A percentile compares a stretch with the other conserved stretches of the same genome.
phyloP scores from a whole-genome alignment of 2,113 vertebrate species.

The Tonatia bakeri region DNA sequence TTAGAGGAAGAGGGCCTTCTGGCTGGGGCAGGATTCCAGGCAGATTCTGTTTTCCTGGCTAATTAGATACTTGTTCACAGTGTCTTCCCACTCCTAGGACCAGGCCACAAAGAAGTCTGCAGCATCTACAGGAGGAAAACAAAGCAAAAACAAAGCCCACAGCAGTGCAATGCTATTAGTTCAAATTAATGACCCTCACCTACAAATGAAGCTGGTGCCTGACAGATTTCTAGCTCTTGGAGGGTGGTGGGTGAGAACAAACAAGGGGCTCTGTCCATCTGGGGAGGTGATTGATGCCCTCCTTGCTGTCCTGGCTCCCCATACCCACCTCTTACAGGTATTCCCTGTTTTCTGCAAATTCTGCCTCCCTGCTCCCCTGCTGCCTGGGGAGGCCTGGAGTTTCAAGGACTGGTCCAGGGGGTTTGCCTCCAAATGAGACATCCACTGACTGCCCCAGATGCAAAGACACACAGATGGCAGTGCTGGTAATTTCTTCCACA shows the following conservation, averaged over 20 bases:
- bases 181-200: constrained; percentile 66
- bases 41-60: constrained; percentile 56
- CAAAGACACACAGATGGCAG: background rate
- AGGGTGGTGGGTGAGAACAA: constrained; percentile 34
- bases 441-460: too few species aligned
- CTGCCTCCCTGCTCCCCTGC: rapidly evolving
- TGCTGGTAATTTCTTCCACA: background rate
- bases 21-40: background rate
- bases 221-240: constrained; percentile 50
- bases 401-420: too few species aligned
- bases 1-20: background rate
- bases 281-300: background rate
- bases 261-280: background rate
- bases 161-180: constrained; percentile 41
- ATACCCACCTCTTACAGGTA: background rate
- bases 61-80: constrained; percentile 51
- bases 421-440: background rate
- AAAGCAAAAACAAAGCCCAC: constrained; percentile 45
- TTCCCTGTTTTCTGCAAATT: background rate
- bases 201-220: constrained; percentile 51
- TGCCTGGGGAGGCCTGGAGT: background rate
- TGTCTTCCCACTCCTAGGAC: background rate
- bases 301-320: background rate
- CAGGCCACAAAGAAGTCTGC: constrained; percentile 24
- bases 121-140: constrained; percentile 37